Evolutionary conservation across 2,888 invertebrate genomes (phyloP).

Genomic region (Luperina nickerlii): DNA sequence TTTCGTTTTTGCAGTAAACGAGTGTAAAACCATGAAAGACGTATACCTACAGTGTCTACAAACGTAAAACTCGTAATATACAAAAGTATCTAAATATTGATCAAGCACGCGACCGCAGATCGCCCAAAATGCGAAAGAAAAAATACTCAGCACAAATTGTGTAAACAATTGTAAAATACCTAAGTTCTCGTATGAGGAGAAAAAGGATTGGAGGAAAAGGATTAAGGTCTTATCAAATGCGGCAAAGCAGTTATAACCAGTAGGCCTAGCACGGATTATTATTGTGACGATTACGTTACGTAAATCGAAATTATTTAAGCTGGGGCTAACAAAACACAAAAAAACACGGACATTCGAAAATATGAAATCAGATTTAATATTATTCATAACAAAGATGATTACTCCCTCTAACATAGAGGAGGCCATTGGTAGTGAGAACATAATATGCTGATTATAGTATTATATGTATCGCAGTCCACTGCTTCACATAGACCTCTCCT

Average conservation of each 20-base stretch:
- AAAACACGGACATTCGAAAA: neutral
- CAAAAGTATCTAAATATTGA: too few species aligned
- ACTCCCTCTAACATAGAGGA: too few species aligned
- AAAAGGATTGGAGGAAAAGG: neutral
- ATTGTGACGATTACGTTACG: neutral
- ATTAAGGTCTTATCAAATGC: conserved; percentile 2
- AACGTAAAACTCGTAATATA: neutral
- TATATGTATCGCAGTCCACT: neutral
- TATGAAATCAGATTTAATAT: neutral
- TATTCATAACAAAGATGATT: neutral
- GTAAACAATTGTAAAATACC: conserved; percentile 15
- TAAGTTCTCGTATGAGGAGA: neutral
- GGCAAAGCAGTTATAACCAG: neutral
- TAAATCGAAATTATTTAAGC: neutral
- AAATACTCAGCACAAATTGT: conserved; percentile 15
- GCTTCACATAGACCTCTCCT: neutral
- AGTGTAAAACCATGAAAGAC: neutral
- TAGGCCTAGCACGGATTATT: neutral
- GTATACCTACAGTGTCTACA: too few species aligned
- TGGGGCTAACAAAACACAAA: neutral
- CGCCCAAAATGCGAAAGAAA: too few species aligned
- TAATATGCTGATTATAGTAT: too few species aligned
- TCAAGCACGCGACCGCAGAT: conserved; percentile 11
- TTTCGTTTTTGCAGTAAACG: too few species aligned
- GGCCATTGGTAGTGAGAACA: too few species aligned